phyloP scores from a whole-genome alignment of 1,140 invertebrate genomes.

The Drosophila serrata region DNA sequence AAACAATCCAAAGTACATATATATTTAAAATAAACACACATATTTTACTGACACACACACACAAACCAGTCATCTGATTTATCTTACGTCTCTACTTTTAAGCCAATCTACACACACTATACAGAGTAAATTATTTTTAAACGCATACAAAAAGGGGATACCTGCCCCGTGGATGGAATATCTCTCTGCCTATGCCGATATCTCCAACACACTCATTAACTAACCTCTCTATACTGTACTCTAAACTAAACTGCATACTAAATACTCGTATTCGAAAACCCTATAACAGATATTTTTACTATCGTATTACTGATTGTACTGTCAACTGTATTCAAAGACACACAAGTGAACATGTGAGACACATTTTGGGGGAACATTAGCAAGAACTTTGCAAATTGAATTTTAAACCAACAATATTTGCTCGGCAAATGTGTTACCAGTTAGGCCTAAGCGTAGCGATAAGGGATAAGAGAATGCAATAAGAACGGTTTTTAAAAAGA shows the following conservation, averaged over 20 bases:
- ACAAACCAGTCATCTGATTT: conserved; percentile 49
- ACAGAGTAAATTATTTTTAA: conserved; percentile 62
- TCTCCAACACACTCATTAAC: conserved; percentile 56
- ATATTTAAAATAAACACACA: conserved; percentile 31
- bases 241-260: conserved; percentile 60
- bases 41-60: conserved; percentile 66
- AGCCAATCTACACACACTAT: conserved; percentile 52
- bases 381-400: conserved; percentile 78
- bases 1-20: conserved; percentile 43
- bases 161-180: conserved; percentile 30
- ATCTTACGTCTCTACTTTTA: conserved; percentile 50
- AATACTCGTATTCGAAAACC: conserved; percentile 47
- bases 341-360: conserved; percentile 78
- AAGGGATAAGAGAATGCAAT: conserved; percentile 59
- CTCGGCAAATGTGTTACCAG: conserved; percentile 72
- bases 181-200: conserved; percentile 65
- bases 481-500: conserved; percentile 81
- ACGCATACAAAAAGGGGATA: conserved; percentile 45
- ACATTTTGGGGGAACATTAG: conserved; percentile 82
- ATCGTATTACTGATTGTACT: conserved; percentile 50
- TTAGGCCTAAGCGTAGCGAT: conserved; percentile 40
- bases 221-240: conserved; percentile 55
- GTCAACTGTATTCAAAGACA: conserved; percentile 47
- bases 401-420: conserved; percentile 78
- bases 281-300: conserved; percentile 69